Conservation (phyloP, 2,888 invertebrate species). For the Ochropleura leucogaster region DNA sequence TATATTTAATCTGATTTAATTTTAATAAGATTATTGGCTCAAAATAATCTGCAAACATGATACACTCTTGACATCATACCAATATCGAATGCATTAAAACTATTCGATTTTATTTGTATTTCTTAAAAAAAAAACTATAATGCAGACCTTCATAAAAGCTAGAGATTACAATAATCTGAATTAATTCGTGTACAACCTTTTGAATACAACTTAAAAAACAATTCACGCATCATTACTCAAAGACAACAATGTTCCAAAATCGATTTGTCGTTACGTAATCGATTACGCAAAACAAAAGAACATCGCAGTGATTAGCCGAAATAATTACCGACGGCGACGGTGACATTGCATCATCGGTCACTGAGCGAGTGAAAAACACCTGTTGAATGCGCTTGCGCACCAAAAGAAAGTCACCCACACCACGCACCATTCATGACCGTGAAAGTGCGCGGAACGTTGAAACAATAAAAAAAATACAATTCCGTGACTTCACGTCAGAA, state of each 20-base stretch:
- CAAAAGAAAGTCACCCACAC: conserved; percentile 82
- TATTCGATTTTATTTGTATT: neutral
- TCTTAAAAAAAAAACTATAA: neutral
- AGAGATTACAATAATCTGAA: neutral
- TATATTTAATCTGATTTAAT: conserved; percentile 19
- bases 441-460: conserved; percentile 81
- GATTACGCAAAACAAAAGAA: conserved; percentile 55
- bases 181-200: neutral
- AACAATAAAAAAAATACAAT: conserved; percentile 77
- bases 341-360: conserved; percentile 71
- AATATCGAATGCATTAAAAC: conserved; percentile 4
- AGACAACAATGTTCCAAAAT: conserved; percentile 43
- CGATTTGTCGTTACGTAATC: conserved; percentile 55
- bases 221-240: conserved; percentile 40
- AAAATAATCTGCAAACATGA: neutral
- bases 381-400: conserved; percentile 65
- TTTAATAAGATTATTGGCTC: conserved; percentile 4
- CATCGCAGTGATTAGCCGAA: conserved; percentile 59
- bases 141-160: neutral
- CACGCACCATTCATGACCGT: conserved; percentile 82
- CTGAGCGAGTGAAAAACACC: conserved; percentile 61
- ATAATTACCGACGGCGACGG: conserved; percentile 59
- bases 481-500: conserved; percentile 74
- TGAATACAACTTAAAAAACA: conserved; percentile 3
- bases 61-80: neutral